Conservation (phyloP, 2,113 vertebrate genomes). For the Sterrhoptilus dennistouni region DNA sequence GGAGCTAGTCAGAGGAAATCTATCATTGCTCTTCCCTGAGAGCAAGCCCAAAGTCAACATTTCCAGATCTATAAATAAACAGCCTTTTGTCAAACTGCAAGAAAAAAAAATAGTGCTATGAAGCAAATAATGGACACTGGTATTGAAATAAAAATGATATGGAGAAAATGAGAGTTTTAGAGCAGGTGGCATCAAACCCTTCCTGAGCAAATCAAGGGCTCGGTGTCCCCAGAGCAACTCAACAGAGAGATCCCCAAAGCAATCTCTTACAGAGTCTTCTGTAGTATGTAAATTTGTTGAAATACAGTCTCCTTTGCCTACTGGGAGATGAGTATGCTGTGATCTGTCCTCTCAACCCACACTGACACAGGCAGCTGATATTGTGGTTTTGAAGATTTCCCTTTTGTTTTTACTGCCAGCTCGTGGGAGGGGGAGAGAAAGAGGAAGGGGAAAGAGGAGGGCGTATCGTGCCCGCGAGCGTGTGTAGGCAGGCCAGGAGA, state of each 20-base stretch:
- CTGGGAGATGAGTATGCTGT: constrained; percentile 53
- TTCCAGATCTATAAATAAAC: background rate
- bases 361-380: constrained; percentile 62
- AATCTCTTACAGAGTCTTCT: constrained; percentile 44
- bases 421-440: constrained; percentile 34
- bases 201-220: constrained; percentile 39
- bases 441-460: constrained; percentile 44
- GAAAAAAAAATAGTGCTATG: background rate
- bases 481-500: constrained; percentile 64
- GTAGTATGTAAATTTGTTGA: constrained; percentile 70
- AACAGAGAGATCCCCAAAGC: constrained; percentile 46
- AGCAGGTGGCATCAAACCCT: constrained; percentile 56
- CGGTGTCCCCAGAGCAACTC: background rate
- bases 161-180: background rate
- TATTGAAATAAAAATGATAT: background rate
- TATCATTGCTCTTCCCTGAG: background rate
- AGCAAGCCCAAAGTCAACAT: background rate
- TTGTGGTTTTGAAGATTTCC: constrained; percentile 53
- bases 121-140: background rate
- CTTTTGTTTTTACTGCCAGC: constrained; percentile 62
- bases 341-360: constrained; percentile 63
- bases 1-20: background rate
- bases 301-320: constrained; percentile 54
- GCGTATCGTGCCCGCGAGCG: background rate
- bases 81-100: background rate